Base-by-base conservation (phyloP, 2,888 invertebrate species). In the Apodemia zela region DNA sequence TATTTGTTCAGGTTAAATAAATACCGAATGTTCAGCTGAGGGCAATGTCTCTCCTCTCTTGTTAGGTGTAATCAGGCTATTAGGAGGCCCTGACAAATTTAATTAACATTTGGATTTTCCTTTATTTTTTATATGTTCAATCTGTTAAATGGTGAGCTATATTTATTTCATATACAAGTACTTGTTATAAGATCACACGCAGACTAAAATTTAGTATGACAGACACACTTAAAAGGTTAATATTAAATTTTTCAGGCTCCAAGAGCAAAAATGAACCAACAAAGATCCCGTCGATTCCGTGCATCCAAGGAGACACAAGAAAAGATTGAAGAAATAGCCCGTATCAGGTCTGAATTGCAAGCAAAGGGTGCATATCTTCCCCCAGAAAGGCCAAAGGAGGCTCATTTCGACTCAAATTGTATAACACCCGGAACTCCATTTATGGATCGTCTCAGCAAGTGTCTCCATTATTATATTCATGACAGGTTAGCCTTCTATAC, bases 401-500 rank as follows among this genome's bases (percentile, higher is more conserved):
- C 97, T 54, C 98, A 99, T 87, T 99, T 99, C 84, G 99, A 99
- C 85, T 98, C 98, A 63, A 99, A 99, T 85, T 99, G 99, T 80
- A 99, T 99, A 77, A 99, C 99, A 0, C 99, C 99, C 0, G 99
- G 99, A n/a, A 99, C 99, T 7, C 98, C 98, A 0, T 99, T 99
- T 80, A 99, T 99, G 98, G 97, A 97, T 72, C 92, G 97, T 49
- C 92, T 99, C 64, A 98, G 96, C 86, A 92, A 95, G 84, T 94
- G 98, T 89, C 87, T 97, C 84, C 94, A 95, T 90, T 98, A 97
- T 84, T 98, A 98, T 79, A 94, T 98, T 71, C 97, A 98, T 85
- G 96, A 97, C 71, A 91, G 94, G 85, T 87, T 76, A 33, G 29
- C 25, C 21, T 60, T 80, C 17, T 35, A 58, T 25, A 35, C 21